These are phyloP conservation scores for Anarsia innoxiella DNA, from an alignment of 2,888 invertebrate genomes.

Conservation along the genomic window DNA sequence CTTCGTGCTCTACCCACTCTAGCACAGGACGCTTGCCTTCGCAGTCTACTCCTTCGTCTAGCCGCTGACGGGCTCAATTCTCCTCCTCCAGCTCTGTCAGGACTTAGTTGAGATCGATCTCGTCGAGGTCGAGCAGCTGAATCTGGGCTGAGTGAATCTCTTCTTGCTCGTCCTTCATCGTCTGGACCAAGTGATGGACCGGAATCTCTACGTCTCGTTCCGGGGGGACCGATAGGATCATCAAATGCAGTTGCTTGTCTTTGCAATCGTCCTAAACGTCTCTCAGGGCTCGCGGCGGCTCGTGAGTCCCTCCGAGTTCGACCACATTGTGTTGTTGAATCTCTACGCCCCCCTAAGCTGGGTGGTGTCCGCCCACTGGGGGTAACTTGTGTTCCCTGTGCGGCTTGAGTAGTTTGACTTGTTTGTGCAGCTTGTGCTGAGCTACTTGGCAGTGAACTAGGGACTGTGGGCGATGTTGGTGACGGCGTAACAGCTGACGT, in stretches of 20 bases:
- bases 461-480: conserved; percentile 82
- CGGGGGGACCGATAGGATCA: conserved; percentile 85
- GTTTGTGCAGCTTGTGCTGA: conserved; percentile 36
- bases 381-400: conserved; percentile 36
- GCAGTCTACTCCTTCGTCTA: conserved; percentile 79
- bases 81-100: conserved; percentile 86
- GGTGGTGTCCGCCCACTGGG: conserved; percentile 58
- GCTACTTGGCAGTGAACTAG: conserved; percentile 15
- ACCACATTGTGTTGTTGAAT: conserved; percentile 90
- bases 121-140: conserved; percentile 87
- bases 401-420: conserved; percentile 30
- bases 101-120: conserved; percentile 85
- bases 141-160: conserved; percentile 93
- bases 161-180: conserved; percentile 83
- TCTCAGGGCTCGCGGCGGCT: conserved; percentile 79
- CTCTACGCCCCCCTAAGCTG: conserved; percentile 78
- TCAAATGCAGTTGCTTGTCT: conserved; percentile 93
- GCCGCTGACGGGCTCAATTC: conserved; percentile 86
- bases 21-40: conserved; percentile 88
- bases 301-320: conserved; percentile 80
- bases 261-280: conserved; percentile 82
- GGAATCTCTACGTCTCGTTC: conserved; percentile 82
- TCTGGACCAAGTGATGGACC: conserved; percentile 91
- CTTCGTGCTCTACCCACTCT: conserved; percentile 75
- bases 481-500: conserved; percentile 90